Evolutionary conservation across 2,888 invertebrate species (phyloP).

Genomic region (Agrotis exclamationis): DNA sequence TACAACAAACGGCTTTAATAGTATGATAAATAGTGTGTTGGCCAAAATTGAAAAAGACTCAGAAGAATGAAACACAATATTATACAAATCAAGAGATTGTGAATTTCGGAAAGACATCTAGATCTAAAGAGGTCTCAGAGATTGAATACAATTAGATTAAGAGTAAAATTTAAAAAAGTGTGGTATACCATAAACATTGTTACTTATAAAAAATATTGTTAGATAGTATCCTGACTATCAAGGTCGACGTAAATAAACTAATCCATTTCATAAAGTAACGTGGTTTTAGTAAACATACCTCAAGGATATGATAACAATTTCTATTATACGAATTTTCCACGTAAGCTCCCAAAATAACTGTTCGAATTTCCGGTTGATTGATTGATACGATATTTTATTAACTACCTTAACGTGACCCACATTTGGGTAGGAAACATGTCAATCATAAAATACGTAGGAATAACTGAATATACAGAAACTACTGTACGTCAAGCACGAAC

Average conservation of each 20-base stretch:
- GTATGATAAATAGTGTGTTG: background rate
- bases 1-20: no score
- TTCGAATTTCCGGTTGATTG: constrained; percentile 46
- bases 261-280: background rate
- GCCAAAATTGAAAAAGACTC: background rate
- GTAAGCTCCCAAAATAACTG: constrained; percentile 25
- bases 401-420: constrained; percentile 60
- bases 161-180: background rate
- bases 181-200: background rate
- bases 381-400: constrained; percentile 40
- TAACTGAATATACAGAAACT: constrained; percentile 24
- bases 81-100: background rate
- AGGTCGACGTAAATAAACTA: background rate
- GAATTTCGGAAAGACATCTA: background rate
- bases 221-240: background rate
- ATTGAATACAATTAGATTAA: background rate
- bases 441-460: constrained; percentile 67
- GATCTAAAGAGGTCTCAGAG: background rate
- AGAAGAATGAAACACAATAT: background rate
- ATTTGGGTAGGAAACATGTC: constrained; percentile 68
- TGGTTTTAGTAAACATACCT: constrained; percentile 1
- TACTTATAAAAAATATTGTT: background rate
- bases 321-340: constrained; percentile 13
- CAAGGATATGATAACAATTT: constrained; percentile 27
- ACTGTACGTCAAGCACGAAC: background rate